Percentiles rank a stretch among this genome's conserved stretches.
Evolutionary conservation across 2,888 invertebrate species (phyloP).

Genomic region (Drosophila longiperda): DNA sequence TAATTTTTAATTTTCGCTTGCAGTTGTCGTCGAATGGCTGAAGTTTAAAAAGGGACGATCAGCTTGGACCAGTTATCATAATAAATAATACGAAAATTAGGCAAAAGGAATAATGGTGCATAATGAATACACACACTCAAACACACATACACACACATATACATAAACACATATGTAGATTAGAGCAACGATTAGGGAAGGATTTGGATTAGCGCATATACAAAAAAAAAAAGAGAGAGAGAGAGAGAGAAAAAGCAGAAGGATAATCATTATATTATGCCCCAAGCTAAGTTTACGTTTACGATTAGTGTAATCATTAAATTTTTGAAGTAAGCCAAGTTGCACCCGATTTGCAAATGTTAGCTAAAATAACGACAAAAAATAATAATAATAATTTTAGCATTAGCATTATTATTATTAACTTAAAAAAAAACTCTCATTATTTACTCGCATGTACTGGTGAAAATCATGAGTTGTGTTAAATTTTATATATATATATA

Average conservation of each 20-base stretch:
- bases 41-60: conserved; percentile 33
- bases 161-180: conserved; percentile 42
- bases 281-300: conserved; percentile 71
- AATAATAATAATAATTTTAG: conserved; percentile 28
- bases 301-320: conserved; percentile 57
- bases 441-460: conserved; percentile 26
- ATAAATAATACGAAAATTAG: conserved; percentile 63
- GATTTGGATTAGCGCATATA: conserved; percentile 15
- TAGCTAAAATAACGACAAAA: conserved; percentile 20
- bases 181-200: conserved; percentile 44
- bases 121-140: conserved; percentile 42
- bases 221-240: no score
- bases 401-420: conserved; percentile 46
- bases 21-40: conserved; percentile 47
- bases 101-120: conserved; percentile 78
- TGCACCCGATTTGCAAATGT: conserved; percentile 37
- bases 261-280: conserved; percentile 40
- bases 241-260: conserved; percentile 21
- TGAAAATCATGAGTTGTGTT: conserved; percentile 13
- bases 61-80: conserved; percentile 80
- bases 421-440: conserved; percentile 2
- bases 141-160: conserved; percentile 24
- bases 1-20: not conserved
- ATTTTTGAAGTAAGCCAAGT: conserved; percentile 44
- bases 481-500: not conserved